Percentiles rank a stretch among this genome's conserved stretches.
Conservation (phyloP, 2,797 vertebrate species). For the Antennarius maculatus region DNA sequence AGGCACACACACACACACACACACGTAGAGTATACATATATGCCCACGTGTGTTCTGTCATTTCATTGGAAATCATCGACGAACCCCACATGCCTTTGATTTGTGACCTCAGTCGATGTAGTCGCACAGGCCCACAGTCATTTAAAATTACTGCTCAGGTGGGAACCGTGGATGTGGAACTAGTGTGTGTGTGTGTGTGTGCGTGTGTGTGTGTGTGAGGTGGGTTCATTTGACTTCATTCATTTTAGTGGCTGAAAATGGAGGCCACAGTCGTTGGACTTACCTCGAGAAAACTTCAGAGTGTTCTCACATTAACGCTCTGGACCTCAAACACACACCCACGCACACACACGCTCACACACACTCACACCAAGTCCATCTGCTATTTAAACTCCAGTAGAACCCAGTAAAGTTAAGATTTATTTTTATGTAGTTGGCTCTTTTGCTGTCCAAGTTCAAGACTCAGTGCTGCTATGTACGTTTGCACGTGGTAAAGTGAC, state of each 20-base stretch:
- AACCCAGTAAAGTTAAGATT: constrained; percentile 71
- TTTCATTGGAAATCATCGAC: constrained; percentile 58
- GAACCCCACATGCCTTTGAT: constrained; percentile 68
- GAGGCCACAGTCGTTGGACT: constrained; percentile 65
- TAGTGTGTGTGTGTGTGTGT: constrained; percentile 19
- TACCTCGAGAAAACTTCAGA: constrained; percentile 54
- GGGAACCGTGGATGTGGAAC: constrained; percentile 44
- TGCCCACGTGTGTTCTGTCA: constrained; percentile 37
- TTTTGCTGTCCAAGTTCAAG: constrained; percentile 38
- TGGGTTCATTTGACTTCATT: constrained; percentile 51
- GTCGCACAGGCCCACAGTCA: constrained; percentile 56
- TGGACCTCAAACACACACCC: constrained; percentile 57
- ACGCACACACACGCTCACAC: constrained; percentile 33
- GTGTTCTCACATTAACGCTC: constrained; percentile 72
- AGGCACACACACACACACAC: constrained; percentile 12
- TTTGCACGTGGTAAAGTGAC: constrained; percentile 66
- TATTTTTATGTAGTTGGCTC: constrained; percentile 61
- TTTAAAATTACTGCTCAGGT: constrained; percentile 74
- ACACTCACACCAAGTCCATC: constrained; percentile 49
- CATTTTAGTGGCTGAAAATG: constrained; percentile 63
- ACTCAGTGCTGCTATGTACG: constrained; percentile 22
- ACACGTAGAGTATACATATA: background rate
- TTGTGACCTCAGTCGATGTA: constrained; percentile 68
- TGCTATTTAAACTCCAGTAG: constrained; percentile 68
- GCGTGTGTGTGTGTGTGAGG: constrained; percentile 15